Conservation (phyloP, 2,888 invertebrate genomes). For the Ectemnius continuus region DNA sequence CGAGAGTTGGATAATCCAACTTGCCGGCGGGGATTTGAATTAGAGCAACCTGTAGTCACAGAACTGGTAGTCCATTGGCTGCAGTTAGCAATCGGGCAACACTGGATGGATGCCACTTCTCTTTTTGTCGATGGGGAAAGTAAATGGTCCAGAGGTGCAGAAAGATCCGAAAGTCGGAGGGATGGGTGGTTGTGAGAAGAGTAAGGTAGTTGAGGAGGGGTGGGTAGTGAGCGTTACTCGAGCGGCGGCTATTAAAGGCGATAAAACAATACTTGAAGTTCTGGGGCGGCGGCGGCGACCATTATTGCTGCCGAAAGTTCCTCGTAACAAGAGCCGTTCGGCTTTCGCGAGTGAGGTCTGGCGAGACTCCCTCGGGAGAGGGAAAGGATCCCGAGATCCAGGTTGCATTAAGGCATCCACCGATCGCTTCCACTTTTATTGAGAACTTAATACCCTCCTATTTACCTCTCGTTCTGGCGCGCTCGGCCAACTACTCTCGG, state of each 20-base stretch:
- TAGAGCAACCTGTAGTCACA: no score
- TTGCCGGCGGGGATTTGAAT: no score
- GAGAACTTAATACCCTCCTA: constrained; percentile 56
- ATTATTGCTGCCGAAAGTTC: constrained; percentile 62
- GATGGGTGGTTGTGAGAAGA: constrained; percentile 4
- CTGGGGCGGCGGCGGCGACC: constrained; percentile 51
- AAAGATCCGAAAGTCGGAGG: background rate
- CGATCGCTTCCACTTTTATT: constrained; percentile 56
- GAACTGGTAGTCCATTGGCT: no score
- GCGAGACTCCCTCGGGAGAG: constrained; percentile 35
- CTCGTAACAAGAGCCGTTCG: constrained; percentile 41
- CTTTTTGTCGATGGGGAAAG: no score
- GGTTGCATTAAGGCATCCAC: constrained; percentile 47
- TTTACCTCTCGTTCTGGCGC: constrained; percentile 19
- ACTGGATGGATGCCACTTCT: no score
- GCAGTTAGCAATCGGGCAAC: no score
- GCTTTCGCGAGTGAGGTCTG: constrained; percentile 16
- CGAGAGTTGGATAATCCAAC: no score
- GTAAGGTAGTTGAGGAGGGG: background rate
- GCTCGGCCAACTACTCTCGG: background rate
- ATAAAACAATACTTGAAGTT: constrained; percentile 64
- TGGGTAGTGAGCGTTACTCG: constrained; percentile 24
- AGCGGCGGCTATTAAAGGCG: constrained; percentile 51
- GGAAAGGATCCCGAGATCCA: constrained; percentile 27
- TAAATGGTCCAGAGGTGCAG: background rate